Conservation (phyloP, 2,113 vertebrate species). For the Solea senegalensis region DNA sequence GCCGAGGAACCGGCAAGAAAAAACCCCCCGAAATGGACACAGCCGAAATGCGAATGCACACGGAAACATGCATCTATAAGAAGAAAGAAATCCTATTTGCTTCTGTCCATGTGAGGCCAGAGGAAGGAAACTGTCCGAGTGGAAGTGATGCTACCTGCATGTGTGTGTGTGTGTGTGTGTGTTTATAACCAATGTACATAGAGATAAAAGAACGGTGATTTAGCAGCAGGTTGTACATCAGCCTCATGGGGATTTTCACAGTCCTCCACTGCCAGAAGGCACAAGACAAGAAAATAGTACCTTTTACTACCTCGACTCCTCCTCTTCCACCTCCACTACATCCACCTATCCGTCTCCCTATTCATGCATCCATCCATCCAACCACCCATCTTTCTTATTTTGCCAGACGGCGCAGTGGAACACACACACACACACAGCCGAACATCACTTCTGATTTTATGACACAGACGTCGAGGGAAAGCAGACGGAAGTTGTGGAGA, state of each 20-base stretch:
- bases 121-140: slow-evolving; percentile 44
- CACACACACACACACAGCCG: slow-evolving; percentile 52
- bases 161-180: slow-evolving; percentile 15
- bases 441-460: slow-evolving; percentile 63
- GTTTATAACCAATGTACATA: slow-evolving; percentile 40
- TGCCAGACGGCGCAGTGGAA: slow-evolving; percentile 23
- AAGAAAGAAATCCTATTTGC: slow-evolving; percentile 46
- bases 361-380: slow-evolving; percentile 2
- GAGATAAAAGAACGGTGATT: slow-evolving; percentile 35
- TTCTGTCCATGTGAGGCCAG: slow-evolving; percentile 46
- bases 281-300: slow-evolving; percentile 44
- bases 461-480: slow-evolving; percentile 9
- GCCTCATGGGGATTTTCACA: slow-evolving; percentile 36
- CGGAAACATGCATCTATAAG: slow-evolving; percentile 8
- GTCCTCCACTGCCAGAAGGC: slow-evolving; percentile 52
- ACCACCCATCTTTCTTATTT: slow-evolving; percentile 17
- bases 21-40: neutral
- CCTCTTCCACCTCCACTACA: slow-evolving; percentile 19
- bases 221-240: slow-evolving; percentile 52
- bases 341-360: slow-evolving; percentile 26
- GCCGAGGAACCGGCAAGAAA: neutral
- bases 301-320: slow-evolving; percentile 34
- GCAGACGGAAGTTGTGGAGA: neutral
- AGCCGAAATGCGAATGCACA: neutral
- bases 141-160: slow-evolving; percentile 14